These are phyloP conservation scores for Chrosomus eos DNA, from an alignment of 2,797 vertebrate species.

Conservation along the genomic window DNA sequence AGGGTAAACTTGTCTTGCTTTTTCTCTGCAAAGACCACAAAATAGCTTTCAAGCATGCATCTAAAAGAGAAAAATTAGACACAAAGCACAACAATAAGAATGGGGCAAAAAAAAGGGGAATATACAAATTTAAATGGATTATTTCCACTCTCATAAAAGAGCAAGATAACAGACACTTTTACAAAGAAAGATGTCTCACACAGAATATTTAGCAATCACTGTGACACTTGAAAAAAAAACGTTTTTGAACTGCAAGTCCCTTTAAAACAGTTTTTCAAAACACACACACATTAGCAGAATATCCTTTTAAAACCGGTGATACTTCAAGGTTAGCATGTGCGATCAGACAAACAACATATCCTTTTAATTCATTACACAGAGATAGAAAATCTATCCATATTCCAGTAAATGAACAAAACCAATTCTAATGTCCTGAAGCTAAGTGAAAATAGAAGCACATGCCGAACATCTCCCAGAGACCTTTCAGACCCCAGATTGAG, in stretches of 20 bases:
- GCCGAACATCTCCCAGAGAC: background rate
- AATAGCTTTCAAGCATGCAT: background rate
- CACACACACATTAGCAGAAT: background rate
- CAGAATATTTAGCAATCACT: background rate
- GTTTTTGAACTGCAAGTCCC: background rate
- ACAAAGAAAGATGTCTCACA: background rate
- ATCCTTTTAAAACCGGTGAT: constrained; percentile 8
- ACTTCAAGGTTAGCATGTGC: background rate
- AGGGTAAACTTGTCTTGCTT: background rate
- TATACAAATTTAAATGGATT: background rate
- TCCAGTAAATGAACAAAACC: constrained; percentile 3
- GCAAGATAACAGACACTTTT: background rate
- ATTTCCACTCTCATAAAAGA: background rate
- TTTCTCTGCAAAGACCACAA: background rate
- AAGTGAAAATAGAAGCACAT: background rate
- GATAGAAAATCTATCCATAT: background rate
- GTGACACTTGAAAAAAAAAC: constrained; percentile 21
- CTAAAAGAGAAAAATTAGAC: background rate
- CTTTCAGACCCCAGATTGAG: background rate
- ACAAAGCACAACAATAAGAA: background rate
- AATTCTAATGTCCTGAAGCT: background rate
- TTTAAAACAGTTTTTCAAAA: background rate
- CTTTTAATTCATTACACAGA: constrained; percentile 18
- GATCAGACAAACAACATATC: constrained; percentile 8
- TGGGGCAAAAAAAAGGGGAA: background rate